Evolutionary conservation across 2,888 invertebrate genomes (phyloP).

Genomic region (Drosophila niveifrons): DNA sequence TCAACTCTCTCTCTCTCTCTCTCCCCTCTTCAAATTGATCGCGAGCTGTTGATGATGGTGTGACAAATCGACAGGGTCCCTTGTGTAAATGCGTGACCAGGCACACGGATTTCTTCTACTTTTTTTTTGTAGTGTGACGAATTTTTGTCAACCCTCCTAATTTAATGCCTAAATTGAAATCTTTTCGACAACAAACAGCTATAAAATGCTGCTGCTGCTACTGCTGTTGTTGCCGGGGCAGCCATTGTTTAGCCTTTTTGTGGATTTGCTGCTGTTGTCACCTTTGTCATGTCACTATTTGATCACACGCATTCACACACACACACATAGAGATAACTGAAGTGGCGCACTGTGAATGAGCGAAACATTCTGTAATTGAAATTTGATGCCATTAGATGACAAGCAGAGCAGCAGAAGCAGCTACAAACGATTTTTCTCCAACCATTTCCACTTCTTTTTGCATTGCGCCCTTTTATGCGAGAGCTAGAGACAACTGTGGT

Average conservation of each 20-base stretch:
- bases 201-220: conserved; percentile 30
- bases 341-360: conserved; percentile 45
- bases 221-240: conserved; percentile 43
- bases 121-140: conserved; percentile 63
- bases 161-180: conserved; percentile 73
- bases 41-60: conserved; percentile 28
- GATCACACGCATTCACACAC: conserved; percentile 57
- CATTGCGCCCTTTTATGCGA: conserved; percentile 47
- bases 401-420: conserved; percentile 32
- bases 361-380: conserved; percentile 83
- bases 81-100: conserved; percentile 32
- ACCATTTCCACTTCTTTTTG: conserved; percentile 33
- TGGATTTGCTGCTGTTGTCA: conserved; percentile 73
- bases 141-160: conserved; percentile 79
- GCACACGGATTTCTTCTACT: conserved; percentile 36
- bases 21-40: conserved; percentile 18
- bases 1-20: conserved; percentile 1
- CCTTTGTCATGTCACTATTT: conserved; percentile 78
- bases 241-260: conserved; percentile 77
- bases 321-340: not conserved
- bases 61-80: conserved; percentile 46
- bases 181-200: conserved; percentile 51
- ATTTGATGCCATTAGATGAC: conserved; percentile 82
- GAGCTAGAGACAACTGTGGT: conserved; percentile 12
- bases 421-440: conserved; percentile 23